phyloP scores from a whole-genome alignment of 1,140 invertebrate species.

The Dinothrombium tinctorium region DNA sequence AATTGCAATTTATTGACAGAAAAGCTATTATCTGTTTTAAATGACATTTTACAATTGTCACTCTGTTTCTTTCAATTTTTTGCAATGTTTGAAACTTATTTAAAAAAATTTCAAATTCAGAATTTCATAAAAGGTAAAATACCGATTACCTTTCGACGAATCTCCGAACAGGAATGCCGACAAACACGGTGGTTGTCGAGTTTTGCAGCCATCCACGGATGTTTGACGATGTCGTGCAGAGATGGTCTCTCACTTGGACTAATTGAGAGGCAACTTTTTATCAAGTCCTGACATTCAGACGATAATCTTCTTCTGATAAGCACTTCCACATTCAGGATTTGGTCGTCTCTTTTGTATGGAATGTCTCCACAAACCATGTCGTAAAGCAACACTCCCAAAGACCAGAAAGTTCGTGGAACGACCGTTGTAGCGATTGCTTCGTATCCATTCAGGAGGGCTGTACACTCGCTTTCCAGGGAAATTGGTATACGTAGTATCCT shows the following conservation, averaged over 20 bases:
- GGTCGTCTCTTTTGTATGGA: conserved; percentile 39
- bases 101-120: no score
- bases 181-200: conserved; percentile 15
- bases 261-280: conserved; percentile 29
- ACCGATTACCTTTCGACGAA: no score
- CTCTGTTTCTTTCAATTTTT: no score
- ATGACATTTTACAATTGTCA: no score
- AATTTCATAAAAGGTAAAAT: no score
- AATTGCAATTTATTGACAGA: no score
- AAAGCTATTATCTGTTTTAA: no score
- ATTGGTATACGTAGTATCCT: conserved; percentile 33
- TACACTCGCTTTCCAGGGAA: conserved; percentile 48
- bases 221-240: conserved; percentile 31
- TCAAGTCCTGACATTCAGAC: conserved; percentile 32
- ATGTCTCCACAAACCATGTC: conserved; percentile 47
- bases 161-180: conserved; percentile 14
- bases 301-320: conserved; percentile 26
- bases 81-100: no score
- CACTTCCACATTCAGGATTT: conserved; percentile 31
- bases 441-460: conserved; percentile 43
- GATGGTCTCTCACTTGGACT: conserved; percentile 27
- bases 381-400: conserved; percentile 38
- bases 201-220: conserved; percentile 29
- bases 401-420: conserved; percentile 38
- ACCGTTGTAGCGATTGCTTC: conserved; percentile 31